Conservation (phyloP, 1,140 invertebrate species). For the Drosophila rhopaloa region DNA sequence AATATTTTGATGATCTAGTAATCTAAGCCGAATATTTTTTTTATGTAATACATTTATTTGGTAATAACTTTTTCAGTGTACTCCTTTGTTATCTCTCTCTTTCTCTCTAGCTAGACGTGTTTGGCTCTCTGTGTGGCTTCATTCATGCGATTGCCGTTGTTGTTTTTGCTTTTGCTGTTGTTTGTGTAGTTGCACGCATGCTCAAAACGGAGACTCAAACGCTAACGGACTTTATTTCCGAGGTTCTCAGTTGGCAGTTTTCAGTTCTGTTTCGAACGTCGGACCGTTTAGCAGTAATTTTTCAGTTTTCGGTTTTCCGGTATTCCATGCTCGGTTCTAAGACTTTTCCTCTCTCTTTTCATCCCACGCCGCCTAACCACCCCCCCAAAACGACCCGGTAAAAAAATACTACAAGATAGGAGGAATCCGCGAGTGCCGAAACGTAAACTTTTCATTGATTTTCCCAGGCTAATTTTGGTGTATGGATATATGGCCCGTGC, state of each 20-base stretch:
- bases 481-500: constrained; percentile 25
- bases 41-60: too few species aligned
- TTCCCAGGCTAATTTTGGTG: constrained; percentile 49
- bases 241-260: constrained; percentile 14
- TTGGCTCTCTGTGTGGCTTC: constrained; percentile 47
- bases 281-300: constrained; percentile 58
- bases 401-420: constrained; percentile 28
- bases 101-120: constrained; percentile 3
- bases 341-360: constrained; percentile 33
- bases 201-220: constrained; percentile 45
- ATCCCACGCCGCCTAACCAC: not conserved
- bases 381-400: constrained; percentile 38
- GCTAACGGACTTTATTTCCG: constrained; percentile 32
- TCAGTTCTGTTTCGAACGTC: constrained; percentile 73
- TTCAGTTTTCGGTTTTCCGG: constrained; percentile 65
- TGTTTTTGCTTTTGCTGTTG: constrained; percentile 1
- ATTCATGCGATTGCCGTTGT: constrained; percentile 35
- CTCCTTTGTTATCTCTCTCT: not conserved
- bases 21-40: too few species aligned
- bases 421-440: constrained; percentile 45
- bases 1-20: too few species aligned
- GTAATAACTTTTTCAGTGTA: not conserved
- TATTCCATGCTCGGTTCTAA: constrained; percentile 58
- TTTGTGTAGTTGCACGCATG: constrained; percentile 60
- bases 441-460: constrained; percentile 63